Percentiles rank a stretch among this genome's conserved stretches.
phyloP scores from a whole-genome alignment of 2,797 vertebrate species.

The Spondyliosoma cantharus region DNA sequence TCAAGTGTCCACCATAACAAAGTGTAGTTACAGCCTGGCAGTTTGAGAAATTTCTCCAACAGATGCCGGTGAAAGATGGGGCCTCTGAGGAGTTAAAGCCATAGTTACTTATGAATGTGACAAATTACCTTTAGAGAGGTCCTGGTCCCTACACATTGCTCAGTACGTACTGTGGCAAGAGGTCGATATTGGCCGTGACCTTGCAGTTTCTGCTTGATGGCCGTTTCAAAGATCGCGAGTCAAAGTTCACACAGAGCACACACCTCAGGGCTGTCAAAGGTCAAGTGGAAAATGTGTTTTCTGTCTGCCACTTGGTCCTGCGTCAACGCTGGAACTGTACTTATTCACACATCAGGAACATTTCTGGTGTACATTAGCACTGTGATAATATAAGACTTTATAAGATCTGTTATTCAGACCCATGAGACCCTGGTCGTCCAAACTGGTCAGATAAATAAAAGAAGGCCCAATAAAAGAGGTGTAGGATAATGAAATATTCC shows the following conservation, averaged over 20 bases:
- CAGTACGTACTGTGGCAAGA: slow-evolving; percentile 21
- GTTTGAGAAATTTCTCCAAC: slow-evolving; percentile 37
- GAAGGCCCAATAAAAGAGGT: not conserved
- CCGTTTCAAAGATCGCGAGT: slow-evolving; percentile 45
- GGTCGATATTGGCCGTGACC: slow-evolving; percentile 36
- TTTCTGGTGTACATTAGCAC: not conserved
- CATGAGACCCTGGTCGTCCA: not conserved
- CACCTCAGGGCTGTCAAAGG: slow-evolving; percentile 1
- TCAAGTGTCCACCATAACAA: slow-evolving; percentile 45
- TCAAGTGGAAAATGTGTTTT: slow-evolving; percentile 7
- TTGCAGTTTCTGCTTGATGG: slow-evolving; percentile 26
- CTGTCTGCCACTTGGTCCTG: not conserved
- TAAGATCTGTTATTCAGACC: not conserved
- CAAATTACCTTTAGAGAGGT: slow-evolving; percentile 70
- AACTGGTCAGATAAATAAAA: not conserved
- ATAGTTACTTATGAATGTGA: slow-evolving; percentile 71
- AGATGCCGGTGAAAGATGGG: slow-evolving; percentile 53
- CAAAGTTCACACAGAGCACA: slow-evolving; percentile 34
- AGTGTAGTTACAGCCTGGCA: slow-evolving; percentile 32
- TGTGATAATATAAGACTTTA: not conserved
- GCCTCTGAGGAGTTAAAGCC: slow-evolving; percentile 68
- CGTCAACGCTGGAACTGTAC: not conserved
- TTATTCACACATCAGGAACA: not conserved
- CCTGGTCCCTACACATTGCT: slow-evolving; percentile 51
- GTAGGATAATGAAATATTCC: slow-evolving; percentile 3